Evolutionary conservation across 2,797 vertebrate species (phyloP).

Genomic region (Syndactyla subalaris): DNA sequence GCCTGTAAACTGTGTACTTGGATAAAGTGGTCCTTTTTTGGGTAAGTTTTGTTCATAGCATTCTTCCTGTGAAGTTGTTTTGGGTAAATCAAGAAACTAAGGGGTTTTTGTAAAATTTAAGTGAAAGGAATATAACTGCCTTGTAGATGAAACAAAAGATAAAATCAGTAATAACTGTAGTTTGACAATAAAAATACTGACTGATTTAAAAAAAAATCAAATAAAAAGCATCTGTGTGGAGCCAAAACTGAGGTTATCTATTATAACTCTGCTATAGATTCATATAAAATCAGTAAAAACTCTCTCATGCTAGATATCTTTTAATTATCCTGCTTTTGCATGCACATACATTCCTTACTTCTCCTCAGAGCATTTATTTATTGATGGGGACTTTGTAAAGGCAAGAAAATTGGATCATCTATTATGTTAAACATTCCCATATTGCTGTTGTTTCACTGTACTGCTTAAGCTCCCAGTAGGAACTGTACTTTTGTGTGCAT

Average conservation of each 20-base stretch:
- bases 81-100: not conserved
- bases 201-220: not conserved
- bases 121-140: not conserved
- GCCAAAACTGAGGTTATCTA: not conserved
- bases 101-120: not conserved
- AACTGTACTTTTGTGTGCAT: not conserved
- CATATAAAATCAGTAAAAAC: not conserved
- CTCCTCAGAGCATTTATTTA: not conserved
- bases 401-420: not conserved
- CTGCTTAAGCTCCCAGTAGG: not conserved
- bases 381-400: not conserved
- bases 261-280: not conserved
- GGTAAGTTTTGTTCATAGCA: not conserved
- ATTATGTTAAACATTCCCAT: not conserved
- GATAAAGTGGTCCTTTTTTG: not conserved
- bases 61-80: not conserved
- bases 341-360: not conserved
- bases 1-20: not conserved
- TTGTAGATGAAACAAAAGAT: not conserved
- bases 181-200: not conserved
- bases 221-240: not conserved
- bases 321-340: not conserved
- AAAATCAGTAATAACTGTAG: not conserved
- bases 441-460: not conserved
- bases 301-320: not conserved